These are phyloP conservation scores for Polietes domitor DNA, from an alignment of 2,888 invertebrate genomes.

Conservation along the genomic window DNA sequence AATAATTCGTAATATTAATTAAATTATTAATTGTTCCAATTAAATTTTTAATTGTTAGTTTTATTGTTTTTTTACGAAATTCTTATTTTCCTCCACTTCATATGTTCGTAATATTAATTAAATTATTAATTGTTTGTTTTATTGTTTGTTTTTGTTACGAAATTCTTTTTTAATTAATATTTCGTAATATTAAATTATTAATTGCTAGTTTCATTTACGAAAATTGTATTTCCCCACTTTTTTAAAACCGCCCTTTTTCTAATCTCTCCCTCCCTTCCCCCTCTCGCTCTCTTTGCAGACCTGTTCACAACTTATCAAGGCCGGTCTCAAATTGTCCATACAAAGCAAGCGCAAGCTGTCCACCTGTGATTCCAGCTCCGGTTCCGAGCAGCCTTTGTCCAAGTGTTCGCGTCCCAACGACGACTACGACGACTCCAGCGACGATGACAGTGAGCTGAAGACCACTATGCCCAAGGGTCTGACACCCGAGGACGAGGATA, in stretches of 20 bases:
- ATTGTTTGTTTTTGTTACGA: no score
- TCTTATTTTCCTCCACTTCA: no score
- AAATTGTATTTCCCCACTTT: no score
- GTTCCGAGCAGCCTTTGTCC: slow-evolving; percentile 81
- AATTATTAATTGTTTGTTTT: no score
- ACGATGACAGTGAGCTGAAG: slow-evolving; percentile 83
- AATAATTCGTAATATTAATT: no score
- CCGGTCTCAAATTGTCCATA: slow-evolving; percentile 93
- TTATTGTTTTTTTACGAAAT: no score
- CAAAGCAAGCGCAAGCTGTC: slow-evolving; percentile 92
- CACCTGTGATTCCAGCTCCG: slow-evolving; percentile 83
- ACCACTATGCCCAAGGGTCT: slow-evolving; percentile 81
- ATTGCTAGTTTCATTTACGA: no score
- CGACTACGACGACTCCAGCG: slow-evolving; percentile 76
- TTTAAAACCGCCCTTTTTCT: background rate
- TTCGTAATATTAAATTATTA: no score
- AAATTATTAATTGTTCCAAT: no score
- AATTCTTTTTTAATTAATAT: no score
- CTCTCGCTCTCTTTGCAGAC: slow-evolving; percentile 83
- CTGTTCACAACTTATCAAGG: slow-evolving; percentile 94
- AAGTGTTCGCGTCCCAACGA: slow-evolving; percentile 80
- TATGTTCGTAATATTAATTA: no score
- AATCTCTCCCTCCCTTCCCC: background rate
- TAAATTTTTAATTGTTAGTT: no score
- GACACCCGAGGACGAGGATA: slow-evolving; percentile 95